These are phyloP conservation scores for Pelodytes ibericus DNA, from an alignment of 2,797 vertebrate species.

Conservation along the genomic window DNA sequence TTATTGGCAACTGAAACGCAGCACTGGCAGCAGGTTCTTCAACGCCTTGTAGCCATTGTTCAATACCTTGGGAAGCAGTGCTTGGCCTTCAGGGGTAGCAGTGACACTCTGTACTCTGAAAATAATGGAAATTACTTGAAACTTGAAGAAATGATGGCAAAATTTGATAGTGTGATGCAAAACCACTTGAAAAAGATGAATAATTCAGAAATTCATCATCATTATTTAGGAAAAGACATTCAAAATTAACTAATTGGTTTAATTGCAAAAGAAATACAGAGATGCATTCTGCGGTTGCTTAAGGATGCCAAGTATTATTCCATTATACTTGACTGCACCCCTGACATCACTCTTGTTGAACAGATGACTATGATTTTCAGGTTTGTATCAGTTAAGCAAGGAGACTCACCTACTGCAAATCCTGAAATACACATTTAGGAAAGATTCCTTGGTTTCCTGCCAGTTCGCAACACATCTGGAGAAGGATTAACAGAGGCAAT, in stretches of 20 bases:
- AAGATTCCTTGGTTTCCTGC: too few species aligned
- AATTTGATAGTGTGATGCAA: background rate
- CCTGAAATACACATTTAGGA: background rate
- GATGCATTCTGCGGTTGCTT: background rate
- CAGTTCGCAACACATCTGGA: too few species aligned
- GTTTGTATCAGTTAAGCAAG: background rate
- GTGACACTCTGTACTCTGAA: background rate
- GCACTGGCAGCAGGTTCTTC: background rate
- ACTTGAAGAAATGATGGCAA: background rate
- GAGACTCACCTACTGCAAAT: background rate
- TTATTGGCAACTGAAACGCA: too few species aligned
- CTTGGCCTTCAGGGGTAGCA: background rate
- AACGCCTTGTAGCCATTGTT: background rate
- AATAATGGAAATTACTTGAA: background rate
- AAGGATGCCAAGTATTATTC: conserved; percentile 3
- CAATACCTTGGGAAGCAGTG: conserved; percentile 8
- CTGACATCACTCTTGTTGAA: background rate
- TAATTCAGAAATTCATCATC: too few species aligned
- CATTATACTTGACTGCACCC: too few species aligned
- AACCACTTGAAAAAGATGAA: background rate
- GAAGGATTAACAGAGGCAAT: too few species aligned
- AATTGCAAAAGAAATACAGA: background rate
- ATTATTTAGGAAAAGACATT: too few species aligned
- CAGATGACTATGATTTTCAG: background rate
- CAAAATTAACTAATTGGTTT: too few species aligned